A percentile compares a stretch with the other conserved stretches of the same genome.
Evolutionary conservation across 2,888 invertebrate species (phyloP).

Genomic region (Tipula helvola): DNA sequence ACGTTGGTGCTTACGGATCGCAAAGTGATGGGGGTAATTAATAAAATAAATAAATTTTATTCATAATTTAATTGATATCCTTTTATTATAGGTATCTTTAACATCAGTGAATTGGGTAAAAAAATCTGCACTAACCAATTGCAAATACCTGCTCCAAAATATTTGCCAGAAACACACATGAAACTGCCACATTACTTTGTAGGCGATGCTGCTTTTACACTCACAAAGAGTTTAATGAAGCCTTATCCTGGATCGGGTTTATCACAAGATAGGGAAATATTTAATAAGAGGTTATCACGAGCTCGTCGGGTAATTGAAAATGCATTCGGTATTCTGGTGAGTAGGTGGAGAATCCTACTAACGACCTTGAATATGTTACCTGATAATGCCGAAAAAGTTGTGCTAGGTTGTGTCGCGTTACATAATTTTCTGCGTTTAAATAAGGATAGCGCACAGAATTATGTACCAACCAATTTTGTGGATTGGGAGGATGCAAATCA

Average conservation of each 20-base stretch:
- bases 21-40: background rate
- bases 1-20: background rate
- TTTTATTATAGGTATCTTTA: background rate
- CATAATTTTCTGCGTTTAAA: background rate
- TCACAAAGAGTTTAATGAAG: too few species aligned
- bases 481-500: background rate
- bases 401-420: background rate
- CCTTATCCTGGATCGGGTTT: too few species aligned
- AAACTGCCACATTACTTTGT: too few species aligned
- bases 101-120: background rate
- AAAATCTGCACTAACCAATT: background rate
- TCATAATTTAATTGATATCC: background rate
- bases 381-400: background rate
- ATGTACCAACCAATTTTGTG: background rate
- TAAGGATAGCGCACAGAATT: background rate
- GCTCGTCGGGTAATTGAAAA: too few species aligned
- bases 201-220: too few species aligned
- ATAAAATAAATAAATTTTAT: background rate
- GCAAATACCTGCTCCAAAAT: too few species aligned
- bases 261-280: too few species aligned
- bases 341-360: too few species aligned
- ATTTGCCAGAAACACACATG: too few species aligned
- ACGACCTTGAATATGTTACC: background rate
- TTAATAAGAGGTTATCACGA: too few species aligned
- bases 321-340: too few species aligned